These are phyloP conservation scores for Apamea crenata DNA, from an alignment of 2,888 invertebrate genomes.

Conservation along the genomic window DNA sequence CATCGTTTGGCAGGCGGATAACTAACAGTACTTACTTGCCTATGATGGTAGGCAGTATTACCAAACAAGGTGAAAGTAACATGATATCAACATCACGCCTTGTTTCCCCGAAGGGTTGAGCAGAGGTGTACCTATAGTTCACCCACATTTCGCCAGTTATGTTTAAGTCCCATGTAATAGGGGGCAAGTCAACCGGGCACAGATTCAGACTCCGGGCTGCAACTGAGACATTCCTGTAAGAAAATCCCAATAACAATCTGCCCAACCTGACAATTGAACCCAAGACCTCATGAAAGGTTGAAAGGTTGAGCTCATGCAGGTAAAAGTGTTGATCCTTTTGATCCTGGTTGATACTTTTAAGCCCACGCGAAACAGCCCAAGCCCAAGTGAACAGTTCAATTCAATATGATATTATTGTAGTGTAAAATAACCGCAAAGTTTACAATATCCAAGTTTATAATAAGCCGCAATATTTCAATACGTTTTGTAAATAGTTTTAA, in stretches of 20 bases:
- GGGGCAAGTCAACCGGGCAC: no score
- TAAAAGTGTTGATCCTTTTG: not conserved
- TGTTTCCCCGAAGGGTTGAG: no score
- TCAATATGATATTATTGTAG: not conserved
- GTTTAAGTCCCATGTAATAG: no score
- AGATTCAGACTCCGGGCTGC: no score
- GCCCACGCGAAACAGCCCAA: not conserved
- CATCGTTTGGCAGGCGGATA: constrained; percentile 30
- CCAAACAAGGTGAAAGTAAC: not conserved
- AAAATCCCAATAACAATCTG: no score
- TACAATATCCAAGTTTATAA: constrained; percentile 3
- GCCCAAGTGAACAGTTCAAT: not conserved
- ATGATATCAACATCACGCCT: not conserved
- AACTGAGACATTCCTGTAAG: no score
- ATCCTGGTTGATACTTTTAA: not conserved
- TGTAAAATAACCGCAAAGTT: constrained; percentile 13
- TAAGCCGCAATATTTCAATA: constrained; percentile 24
- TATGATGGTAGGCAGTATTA: not conserved
- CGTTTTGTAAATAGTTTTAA: constrained; percentile 42
- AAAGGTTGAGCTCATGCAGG: not conserved
- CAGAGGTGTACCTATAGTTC: not conserved
- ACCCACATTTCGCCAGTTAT: not conserved
- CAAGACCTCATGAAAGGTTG: not conserved
- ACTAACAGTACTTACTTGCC: not conserved
- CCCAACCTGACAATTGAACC: no score